phyloP scores from a whole-genome alignment of 2,113 vertebrate genomes.

The Myocastor coypus region DNA sequence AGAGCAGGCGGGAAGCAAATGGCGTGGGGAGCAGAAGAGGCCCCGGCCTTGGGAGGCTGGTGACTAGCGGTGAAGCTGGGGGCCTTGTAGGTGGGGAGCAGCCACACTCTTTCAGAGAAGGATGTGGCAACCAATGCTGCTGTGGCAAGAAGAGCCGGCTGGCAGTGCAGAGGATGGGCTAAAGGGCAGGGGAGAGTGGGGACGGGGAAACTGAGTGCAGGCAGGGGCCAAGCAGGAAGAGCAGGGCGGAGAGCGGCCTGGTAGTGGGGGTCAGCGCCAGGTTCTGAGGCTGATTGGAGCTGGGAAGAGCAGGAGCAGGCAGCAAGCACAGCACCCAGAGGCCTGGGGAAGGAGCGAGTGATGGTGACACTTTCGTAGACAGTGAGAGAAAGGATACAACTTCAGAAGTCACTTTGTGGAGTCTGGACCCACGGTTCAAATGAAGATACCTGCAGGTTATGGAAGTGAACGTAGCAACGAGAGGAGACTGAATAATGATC shows the following conservation, averaged over 20 bases:
- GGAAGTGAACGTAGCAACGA: not conserved
- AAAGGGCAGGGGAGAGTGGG: fast-evolving
- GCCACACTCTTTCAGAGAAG: not conserved
- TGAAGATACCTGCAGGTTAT: not conserved
- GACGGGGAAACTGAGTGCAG: not conserved
- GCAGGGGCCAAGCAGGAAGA: not conserved
- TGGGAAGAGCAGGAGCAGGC: not conserved
- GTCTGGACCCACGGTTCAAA: not conserved
- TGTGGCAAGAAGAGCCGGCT: not conserved
- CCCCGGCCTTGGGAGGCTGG: not conserved
- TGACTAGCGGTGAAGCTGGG: not conserved
- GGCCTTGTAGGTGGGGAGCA: not conserved
- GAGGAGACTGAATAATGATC: not conserved
- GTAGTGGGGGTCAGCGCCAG: not conserved
- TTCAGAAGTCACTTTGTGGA: not conserved
- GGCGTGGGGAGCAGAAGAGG: not conserved
- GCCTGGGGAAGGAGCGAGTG: not conserved
- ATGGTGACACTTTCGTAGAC: not conserved
- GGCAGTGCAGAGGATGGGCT: too few species aligned
- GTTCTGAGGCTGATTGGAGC: not conserved
- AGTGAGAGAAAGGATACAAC: not conserved
- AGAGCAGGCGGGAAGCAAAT: fast-evolving
- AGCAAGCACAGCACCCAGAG: not conserved
- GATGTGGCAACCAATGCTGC: not conserved
- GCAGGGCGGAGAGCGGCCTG: too few species aligned